A percentile compares a stretch with the other conserved stretches of the same genome.
phyloP scores from a whole-genome alignment of 1,140 invertebrate genomes.

The Paraescarpia echinospica region DNA sequence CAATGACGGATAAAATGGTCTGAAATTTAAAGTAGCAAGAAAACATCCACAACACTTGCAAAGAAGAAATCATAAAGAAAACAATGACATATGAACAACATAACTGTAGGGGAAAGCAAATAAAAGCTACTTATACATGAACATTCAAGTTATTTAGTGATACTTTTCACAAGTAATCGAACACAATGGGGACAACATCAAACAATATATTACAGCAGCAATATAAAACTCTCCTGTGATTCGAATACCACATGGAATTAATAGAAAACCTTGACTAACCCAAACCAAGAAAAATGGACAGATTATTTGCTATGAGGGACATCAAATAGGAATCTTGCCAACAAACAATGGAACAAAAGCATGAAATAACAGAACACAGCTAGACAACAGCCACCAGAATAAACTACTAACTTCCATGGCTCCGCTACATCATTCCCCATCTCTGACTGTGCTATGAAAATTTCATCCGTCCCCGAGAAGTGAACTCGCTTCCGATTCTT shows the following conservation, averaged over 20 bases:
- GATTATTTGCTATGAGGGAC: background rate
- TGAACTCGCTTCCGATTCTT: slow-evolving; percentile 6
- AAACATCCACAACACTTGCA: background rate
- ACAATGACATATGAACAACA: background rate
- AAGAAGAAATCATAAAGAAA: background rate
- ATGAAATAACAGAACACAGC: slow-evolving; percentile 36
- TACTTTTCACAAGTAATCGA: background rate
- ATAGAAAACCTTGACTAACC: background rate
- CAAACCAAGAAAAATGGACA: slow-evolving; percentile 8
- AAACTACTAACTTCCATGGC: background rate
- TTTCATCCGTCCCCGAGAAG: slow-evolving; percentile 17
- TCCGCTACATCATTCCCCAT: background rate
- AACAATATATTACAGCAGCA: background rate
- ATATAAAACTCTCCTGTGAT: background rate
- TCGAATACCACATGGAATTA: background rate
- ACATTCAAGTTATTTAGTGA: background rate
- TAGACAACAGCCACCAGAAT: background rate
- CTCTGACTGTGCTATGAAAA: slow-evolving; percentile 9
- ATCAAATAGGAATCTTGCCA: background rate
- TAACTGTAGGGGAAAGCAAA: background rate
- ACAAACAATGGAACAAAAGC: slow-evolving; percentile 36
- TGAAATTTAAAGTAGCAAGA: background rate
- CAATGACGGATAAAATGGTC: background rate
- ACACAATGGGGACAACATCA: background rate
- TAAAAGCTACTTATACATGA: background rate